A percentile compares a stretch with the other conserved stretches of the same genome.
phyloP scores from a whole-genome alignment of 2,888 invertebrate species.

The Tromatobia lineatoria region DNA sequence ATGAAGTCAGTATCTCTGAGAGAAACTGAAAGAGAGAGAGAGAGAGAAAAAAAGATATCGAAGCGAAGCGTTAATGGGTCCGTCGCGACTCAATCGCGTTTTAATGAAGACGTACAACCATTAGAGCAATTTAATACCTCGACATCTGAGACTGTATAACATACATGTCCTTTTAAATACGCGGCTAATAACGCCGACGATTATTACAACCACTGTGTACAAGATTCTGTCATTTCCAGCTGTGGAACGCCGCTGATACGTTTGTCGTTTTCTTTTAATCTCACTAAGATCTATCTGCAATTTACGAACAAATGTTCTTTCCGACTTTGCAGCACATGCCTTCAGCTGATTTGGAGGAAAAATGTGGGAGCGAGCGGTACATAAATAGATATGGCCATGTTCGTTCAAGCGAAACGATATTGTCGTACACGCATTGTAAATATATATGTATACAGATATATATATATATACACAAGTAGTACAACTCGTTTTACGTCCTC shows the following conservation, averaged over 20 bases:
- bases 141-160: slow-evolving; percentile 19
- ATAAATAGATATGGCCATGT: slow-evolving; percentile 2
- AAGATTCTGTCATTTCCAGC: background rate
- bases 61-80: slow-evolving; percentile 12
- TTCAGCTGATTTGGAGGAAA: background rate
- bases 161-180: slow-evolving; percentile 49
- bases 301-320: slow-evolving; percentile 8
- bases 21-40: slow-evolving; percentile 2
- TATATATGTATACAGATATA: background rate
- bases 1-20: background rate
- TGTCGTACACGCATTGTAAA: background rate
- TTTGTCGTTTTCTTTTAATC: background rate
- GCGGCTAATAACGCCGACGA: slow-evolving; percentile 37
- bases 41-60: background rate
- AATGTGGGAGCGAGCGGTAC: slow-evolving; percentile 15
- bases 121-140: slow-evolving; percentile 35
- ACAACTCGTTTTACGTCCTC: slow-evolving; percentile 26
- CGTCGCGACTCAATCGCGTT: slow-evolving; percentile 44
- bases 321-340: background rate
- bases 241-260: background rate
- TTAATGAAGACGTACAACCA: slow-evolving; percentile 57
- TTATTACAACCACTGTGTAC: slow-evolving; percentile 7
- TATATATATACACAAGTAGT: too few relatives aligned
- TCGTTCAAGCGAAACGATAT: slow-evolving; percentile 22
- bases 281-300: background rate